Conservation (phyloP, 1,140 invertebrate species). For the Phortica variegata region DNA sequence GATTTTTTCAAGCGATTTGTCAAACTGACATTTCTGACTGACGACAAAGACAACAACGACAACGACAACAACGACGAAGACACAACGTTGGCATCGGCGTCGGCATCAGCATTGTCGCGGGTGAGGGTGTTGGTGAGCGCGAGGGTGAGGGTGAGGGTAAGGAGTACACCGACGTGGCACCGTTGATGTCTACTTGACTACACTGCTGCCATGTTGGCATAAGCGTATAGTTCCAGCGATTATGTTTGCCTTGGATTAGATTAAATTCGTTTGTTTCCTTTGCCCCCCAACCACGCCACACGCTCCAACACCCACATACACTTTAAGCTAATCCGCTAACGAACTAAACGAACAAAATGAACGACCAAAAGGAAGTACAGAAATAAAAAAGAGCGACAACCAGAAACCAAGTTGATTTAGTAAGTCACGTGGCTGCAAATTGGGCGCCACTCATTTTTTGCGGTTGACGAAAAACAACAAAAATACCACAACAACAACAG, state of each 20-base stretch:
- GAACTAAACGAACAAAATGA: no score
- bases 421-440: conserved; percentile 53
- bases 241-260: conserved; percentile 15
- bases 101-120: no score
- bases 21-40: conserved; percentile 46
- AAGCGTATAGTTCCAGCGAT: not conserved
- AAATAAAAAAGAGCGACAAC: no score
- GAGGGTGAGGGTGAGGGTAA: no score
- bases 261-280: conserved; percentile 22
- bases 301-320: not conserved
- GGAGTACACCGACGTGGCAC: no score
- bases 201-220: no score
- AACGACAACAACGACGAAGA: conserved; percentile 18
- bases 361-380: no score
- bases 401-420: conserved; percentile 49
- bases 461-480: no score
- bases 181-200: no score
- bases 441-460: conserved; percentile 18
- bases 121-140: no score
- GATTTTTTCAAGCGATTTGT: conserved; percentile 54
- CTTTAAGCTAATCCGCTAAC: conserved; percentile 14
- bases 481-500: no score
- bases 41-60: conserved; percentile 23
- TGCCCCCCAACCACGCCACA: not conserved
- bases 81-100: not conserved